A percentile compares a stretch with the other conserved stretches of the same genome.
These are phyloP conservation scores for Euwallacea fornicatus DNA, from an alignment of 1,140 invertebrate species.

Conservation along the genomic window DNA sequence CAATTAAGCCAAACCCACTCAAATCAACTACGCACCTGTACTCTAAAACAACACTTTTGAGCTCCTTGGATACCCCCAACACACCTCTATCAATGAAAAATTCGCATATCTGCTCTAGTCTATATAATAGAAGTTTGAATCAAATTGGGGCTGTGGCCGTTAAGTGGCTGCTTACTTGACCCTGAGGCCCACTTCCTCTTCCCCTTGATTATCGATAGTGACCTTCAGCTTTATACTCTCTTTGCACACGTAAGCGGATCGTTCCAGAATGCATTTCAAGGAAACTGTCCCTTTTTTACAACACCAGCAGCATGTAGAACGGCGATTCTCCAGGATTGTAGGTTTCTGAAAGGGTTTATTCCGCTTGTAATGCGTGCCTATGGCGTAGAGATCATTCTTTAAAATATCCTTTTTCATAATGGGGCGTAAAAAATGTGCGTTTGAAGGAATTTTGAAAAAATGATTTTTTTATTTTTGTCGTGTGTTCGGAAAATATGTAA, in stretches of 20 bases:
- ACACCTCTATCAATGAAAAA: conserved; percentile 82
- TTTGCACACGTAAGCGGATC: conserved; percentile 79
- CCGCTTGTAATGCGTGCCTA: background rate
- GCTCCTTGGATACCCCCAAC: conserved; percentile 72
- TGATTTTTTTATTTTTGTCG: too few relatives aligned
- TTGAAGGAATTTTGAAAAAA: too few relatives aligned
- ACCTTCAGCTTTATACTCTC: conserved; percentile 76
- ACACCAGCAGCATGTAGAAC: conserved; percentile 73
- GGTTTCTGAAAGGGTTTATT: conserved; percentile 62
- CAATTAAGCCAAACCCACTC: background rate
- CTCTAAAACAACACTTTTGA: conserved; percentile 73
- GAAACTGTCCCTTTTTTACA: conserved; percentile 73
- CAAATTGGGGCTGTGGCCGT: background rate
- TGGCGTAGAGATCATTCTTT: too few relatives aligned
- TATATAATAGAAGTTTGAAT: conserved; percentile 49
- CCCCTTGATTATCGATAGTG: conserved; percentile 77
- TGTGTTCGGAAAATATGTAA: too few relatives aligned
- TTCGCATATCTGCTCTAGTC: conserved; percentile 77
- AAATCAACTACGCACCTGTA: conserved; percentile 54
- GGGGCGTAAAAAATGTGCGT: too few relatives aligned
- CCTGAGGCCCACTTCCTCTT: conserved; percentile 70
- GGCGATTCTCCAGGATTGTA: conserved; percentile 68
- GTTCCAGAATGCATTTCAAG: conserved; percentile 70
- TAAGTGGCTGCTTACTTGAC: conserved; percentile 55
- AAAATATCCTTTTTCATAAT: too few relatives aligned